Evolutionary conservation across 2,113 vertebrate genomes (phyloP), one percentile per base, ranked within the genome.

Genomic region (Fulmarus glacialis): DNA sequence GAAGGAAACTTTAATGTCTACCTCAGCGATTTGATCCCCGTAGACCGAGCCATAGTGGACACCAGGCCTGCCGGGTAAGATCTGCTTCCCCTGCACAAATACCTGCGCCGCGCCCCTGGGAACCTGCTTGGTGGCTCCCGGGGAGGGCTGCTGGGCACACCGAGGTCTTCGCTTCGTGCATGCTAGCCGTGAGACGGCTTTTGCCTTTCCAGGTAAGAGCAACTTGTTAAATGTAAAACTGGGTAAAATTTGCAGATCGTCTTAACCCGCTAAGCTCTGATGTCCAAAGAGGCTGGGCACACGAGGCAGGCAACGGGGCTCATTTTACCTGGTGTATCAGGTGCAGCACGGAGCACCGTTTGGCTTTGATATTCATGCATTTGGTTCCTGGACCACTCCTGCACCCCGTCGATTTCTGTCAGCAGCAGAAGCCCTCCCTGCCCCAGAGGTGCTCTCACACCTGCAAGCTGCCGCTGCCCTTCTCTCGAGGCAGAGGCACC

Each of bases 1-100:
- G 99, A 99, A 97, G 99, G 99, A 23, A 98, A 99, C 82, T 99
- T 99, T 80, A 99, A 99, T 1, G 99, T 99, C 95, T 99, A 99
- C 97, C 98, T 99, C 94, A 99, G 99, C 10, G 99, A 99, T 23
- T 56, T 99, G 98, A 99, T 99, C 90, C 99, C 99, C 0, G 89
- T 99, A 82, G 99, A 99, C 95, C 98, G 99, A 63, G 99, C 99
- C 81, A 83, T 99, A 29, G 96, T 98, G 2, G 99, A 99, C 96
- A 99, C 99, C 94, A 99, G 99, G 90, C 99, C 99, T 12, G 78
- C 96, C 15, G 98, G 97, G 99, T 99, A 98, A 99, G 99, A 98
- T 3, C 29, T 9, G 11, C 88, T 89, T 83, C 52, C 82, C 84
- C 40, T 12, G 70, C 58, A 19, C 91, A 75, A 7, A 4, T 1